Conservation (phyloP, 2,888 invertebrate genomes). For the Endotricha flammealis region DNA sequence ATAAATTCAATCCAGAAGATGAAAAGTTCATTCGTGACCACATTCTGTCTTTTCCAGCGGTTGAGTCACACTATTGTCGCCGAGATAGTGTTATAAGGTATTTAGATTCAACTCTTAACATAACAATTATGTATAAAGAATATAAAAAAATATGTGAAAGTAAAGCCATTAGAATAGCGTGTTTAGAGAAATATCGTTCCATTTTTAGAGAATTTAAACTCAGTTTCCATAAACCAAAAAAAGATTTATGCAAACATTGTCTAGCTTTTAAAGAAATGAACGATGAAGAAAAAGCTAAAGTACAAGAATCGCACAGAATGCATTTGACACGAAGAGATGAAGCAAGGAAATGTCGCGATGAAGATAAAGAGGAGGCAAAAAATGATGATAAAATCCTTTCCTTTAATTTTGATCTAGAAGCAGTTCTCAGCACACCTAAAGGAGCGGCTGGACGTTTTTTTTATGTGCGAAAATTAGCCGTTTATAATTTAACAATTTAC, state of each 20-base stretch:
- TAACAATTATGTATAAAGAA: neutral
- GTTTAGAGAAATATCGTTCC: slow-evolving; percentile 6
- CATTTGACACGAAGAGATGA: neutral
- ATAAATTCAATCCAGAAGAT: slow-evolving; percentile 13
- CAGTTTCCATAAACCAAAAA: slow-evolving; percentile 19
- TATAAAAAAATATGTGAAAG: neutral
- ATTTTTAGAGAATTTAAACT: slow-evolving; percentile 19
- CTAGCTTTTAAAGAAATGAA: neutral
- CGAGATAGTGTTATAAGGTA: slow-evolving; percentile 13
- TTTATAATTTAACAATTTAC: slow-evolving; percentile 36
- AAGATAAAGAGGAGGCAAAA: neutral
- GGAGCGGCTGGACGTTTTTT: slow-evolving; percentile 25
- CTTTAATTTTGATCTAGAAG: neutral
- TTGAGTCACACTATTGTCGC: slow-evolving; percentile 24
- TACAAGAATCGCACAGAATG: neutral
- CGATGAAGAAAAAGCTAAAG: neutral
- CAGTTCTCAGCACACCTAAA: slow-evolving; percentile 15
- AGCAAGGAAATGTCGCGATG: neutral
- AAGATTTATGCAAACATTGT: neutral
- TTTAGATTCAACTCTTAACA: neutral
- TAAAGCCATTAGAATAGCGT: neutral
- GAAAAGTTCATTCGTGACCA: slow-evolving; percentile 15
- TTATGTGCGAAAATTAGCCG: slow-evolving; percentile 31
- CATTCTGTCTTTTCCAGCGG: slow-evolving; percentile 22
- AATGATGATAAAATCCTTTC: neutral